Evolutionary conservation across 2,797 vertebrate species (phyloP).

Genomic region (Hybognathus amarus): DNA sequence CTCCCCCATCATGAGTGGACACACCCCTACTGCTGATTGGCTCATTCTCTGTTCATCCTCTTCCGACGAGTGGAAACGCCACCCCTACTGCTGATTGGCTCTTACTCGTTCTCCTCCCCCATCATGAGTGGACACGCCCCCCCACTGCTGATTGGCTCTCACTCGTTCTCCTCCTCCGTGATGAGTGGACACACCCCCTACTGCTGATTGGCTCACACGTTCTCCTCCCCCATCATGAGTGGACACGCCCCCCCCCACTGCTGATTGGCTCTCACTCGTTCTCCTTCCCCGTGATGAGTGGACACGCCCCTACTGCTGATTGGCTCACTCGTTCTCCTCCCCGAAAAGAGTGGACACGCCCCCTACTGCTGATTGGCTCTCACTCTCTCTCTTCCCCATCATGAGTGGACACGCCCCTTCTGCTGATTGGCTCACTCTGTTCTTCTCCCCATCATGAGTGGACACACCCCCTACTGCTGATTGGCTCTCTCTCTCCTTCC

Average conservation of each 20-base stretch:
- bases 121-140: neutral
- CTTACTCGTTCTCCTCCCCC: no score
- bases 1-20: no score
- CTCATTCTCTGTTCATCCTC: no score
- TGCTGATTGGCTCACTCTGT: neutral
- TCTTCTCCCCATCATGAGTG: neutral
- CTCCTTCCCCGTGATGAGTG: neutral
- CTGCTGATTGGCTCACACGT: neutral
- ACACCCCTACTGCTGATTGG: no score
- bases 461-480: neutral
- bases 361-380: neutral
- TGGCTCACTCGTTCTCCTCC: neutral
- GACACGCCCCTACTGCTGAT: neutral
- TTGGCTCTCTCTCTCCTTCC: neutral
- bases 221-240: no score
- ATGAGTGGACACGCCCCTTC: neutral
- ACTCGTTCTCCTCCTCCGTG: neutral
- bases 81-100: no score
- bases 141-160: neutral
- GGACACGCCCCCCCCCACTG: neutral
- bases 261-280: no score
- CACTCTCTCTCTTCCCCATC: neutral
- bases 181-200: no score
- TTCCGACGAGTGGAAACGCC: no score
- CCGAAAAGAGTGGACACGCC: neutral